phyloP scores from a whole-genome alignment of 2,797 vertebrate species.

The Halcyon badia region DNA sequence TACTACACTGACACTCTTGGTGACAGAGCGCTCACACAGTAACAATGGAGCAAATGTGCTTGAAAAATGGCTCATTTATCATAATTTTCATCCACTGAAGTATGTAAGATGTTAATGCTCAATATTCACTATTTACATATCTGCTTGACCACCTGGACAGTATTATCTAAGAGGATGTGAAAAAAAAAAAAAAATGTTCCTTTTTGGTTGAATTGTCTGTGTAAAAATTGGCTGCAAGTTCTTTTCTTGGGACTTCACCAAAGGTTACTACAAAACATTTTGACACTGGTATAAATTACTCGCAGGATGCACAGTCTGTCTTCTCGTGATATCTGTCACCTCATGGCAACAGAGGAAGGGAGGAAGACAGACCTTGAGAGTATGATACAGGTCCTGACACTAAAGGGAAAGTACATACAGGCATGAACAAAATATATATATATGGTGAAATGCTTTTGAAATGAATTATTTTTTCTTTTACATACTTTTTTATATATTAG shows the following conservation, averaged over 20 bases:
- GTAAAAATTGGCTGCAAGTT: background rate
- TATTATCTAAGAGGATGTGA: background rate
- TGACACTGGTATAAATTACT: background rate
- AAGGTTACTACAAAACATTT: background rate
- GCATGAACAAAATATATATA: background rate
- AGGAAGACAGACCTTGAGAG: background rate
- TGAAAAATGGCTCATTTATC: background rate
- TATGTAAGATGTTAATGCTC: background rate
- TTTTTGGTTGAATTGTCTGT: background rate
- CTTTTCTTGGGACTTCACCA: background rate
- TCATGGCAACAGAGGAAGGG: background rate
- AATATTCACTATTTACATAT: background rate
- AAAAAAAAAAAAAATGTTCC: background rate
- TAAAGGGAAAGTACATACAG: background rate
- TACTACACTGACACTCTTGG: background rate
- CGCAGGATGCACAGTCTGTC: background rate
- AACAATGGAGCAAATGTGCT: background rate
- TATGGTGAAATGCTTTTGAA: background rate
- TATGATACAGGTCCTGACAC: background rate
- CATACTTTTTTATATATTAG: background rate
- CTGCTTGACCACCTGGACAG: background rate
- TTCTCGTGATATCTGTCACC: background rate
- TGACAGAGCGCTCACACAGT: background rate
- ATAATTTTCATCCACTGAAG: background rate
- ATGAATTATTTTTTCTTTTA: background rate